Conservation (phyloP, 2,888 invertebrate genomes). For the Sacculina carcini region DNA sequence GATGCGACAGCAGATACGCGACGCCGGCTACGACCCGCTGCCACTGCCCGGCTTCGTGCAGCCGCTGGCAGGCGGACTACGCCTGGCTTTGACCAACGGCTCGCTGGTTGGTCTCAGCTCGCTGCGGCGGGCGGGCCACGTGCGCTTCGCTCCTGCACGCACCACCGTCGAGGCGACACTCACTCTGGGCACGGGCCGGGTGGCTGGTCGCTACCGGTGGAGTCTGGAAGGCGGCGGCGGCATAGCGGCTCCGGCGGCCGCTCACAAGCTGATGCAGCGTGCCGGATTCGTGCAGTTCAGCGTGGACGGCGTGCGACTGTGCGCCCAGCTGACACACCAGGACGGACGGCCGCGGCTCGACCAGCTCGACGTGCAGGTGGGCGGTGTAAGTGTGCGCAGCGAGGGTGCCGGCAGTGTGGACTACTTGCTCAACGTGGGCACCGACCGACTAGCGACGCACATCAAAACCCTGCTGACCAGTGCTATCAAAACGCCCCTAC, state of each 20-base stretch:
- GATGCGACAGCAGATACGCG: background rate
- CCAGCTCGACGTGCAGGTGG: background rate
- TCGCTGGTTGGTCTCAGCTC: background rate
- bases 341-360: background rate
- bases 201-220: background rate
- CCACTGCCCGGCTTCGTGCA: background rate
- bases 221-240: background rate
- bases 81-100: background rate
- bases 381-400: background rate
- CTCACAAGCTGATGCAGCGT: background rate
- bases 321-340: background rate
- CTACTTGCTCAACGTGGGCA: background rate
- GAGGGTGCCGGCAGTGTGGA: background rate
- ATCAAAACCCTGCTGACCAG: background rate
- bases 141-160: background rate
- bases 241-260: too few species aligned
- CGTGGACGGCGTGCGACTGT: background rate
- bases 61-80: background rate
- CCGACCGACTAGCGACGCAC: background rate
- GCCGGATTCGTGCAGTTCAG: slow-evolving; percentile 1
- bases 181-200: background rate
- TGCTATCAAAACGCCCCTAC: background rate
- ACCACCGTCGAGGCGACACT: background rate
- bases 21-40: background rate
- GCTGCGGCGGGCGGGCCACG: background rate